These are phyloP conservation scores for Megaleporinus macrocephalus DNA, from an alignment of 2,113 vertebrate genomes.

Conservation along the genomic window DNA sequence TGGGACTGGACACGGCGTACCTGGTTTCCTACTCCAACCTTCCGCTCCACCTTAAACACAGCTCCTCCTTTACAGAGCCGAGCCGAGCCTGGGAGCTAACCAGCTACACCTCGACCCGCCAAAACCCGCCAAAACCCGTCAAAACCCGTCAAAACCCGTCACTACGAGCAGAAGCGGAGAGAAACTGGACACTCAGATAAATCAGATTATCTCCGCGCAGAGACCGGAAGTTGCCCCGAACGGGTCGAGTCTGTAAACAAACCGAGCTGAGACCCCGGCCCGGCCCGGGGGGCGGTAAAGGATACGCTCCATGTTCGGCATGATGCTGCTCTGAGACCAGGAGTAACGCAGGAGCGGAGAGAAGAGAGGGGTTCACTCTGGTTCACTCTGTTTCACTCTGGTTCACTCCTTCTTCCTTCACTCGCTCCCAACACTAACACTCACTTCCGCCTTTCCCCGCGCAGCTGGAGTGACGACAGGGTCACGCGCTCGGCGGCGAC, in stretches of 20 bases:
- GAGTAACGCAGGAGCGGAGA: neutral
- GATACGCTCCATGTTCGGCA: constrained; percentile 84
- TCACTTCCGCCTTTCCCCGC: constrained; percentile 73
- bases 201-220: neutral
- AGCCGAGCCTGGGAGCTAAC: too few species aligned
- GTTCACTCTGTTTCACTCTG: too few species aligned
- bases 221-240: too few species aligned
- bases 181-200: too few species aligned
- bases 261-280: too few species aligned
- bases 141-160: too few species aligned
- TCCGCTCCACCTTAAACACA: neutral
- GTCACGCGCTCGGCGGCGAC: constrained; percentile 68
- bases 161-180: too few species aligned
- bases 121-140: too few species aligned
- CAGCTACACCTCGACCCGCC: neutral
- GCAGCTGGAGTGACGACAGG: constrained; percentile 70
- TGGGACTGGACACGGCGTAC: too few species aligned
- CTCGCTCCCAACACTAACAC: neutral
- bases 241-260: neutral
- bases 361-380: too few species aligned
- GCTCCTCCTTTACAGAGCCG: too few species aligned
- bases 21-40: neutral
- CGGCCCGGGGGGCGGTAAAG: too few species aligned
- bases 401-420: neutral
- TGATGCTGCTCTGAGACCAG: constrained; percentile 34